Evolutionary conservation across 2,797 vertebrate genomes (phyloP).

Genomic region (Intellagama lesueurii): DNA sequence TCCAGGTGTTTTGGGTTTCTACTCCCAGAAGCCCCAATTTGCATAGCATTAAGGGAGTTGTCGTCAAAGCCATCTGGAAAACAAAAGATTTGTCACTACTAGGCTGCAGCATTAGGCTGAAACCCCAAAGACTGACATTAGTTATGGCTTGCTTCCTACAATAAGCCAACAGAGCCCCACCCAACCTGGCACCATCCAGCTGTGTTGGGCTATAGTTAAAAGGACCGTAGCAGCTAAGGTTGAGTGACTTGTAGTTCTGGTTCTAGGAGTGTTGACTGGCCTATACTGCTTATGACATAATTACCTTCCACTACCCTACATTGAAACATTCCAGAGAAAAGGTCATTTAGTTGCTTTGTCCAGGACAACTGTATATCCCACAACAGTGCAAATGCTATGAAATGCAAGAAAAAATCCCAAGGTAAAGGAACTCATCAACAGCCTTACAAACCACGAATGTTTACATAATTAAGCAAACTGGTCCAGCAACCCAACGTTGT

Average conservation of each 20-base stretch:
- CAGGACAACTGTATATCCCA: neutral
- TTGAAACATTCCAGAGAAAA: neutral
- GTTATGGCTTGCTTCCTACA: neutral
- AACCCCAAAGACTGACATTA: neutral
- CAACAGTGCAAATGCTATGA: constrained; percentile 14
- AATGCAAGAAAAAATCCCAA: neutral
- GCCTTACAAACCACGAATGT: neutral
- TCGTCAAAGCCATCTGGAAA: neutral
- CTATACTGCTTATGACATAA: neutral
- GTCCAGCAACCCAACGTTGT: neutral
- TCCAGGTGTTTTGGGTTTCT: neutral
- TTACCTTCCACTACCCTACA: neutral
- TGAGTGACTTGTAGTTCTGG: neutral
- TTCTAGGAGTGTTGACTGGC: neutral
- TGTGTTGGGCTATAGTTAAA: neutral
- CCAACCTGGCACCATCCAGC: neutral
- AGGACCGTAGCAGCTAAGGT: neutral
- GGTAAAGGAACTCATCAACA: neutral
- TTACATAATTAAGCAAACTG: neutral
- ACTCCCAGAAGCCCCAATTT: neutral
- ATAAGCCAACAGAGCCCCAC: neutral
- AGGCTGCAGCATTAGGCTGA: constrained; percentile 2
- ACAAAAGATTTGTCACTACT: neutral
- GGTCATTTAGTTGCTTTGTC: neutral
- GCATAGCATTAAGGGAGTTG: neutral